These are phyloP conservation scores for Leptinotarsa texana DNA, from an alignment of 1,140 invertebrate genomes.

Conservation along the genomic window DNA sequence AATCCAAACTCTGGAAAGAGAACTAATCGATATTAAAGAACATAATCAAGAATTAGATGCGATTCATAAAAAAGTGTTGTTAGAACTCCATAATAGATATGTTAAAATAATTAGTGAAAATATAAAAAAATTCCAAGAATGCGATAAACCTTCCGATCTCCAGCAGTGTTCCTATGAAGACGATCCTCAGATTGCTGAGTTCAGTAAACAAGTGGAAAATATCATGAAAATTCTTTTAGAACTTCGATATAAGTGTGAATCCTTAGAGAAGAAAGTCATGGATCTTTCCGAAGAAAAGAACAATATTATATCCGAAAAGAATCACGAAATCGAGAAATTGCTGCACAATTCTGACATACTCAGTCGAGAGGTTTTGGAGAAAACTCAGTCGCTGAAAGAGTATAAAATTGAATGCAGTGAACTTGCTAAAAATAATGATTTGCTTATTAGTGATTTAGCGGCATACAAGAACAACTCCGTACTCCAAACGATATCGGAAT, in stretches of 20 bases:
- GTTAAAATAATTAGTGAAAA: conserved; percentile 57
- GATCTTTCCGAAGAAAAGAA: conserved; percentile 49
- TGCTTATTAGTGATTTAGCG: conserved; percentile 65
- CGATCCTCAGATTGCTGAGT: conserved; percentile 38
- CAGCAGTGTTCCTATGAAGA: conserved; percentile 45
- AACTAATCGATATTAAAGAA: conserved; percentile 23
- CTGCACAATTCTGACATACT: conserved; percentile 48
- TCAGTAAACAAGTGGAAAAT: conserved; percentile 51
- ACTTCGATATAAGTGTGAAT: conserved; percentile 50
- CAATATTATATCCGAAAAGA: conserved; percentile 47
- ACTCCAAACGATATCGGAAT: conserved; percentile 68
- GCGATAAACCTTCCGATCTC: conserved; percentile 56
- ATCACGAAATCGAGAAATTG: conserved; percentile 52
- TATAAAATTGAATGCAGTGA: conserved; percentile 66
- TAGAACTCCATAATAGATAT: conserved; percentile 43
- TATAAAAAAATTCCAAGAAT: conserved; percentile 59
- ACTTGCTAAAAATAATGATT: conserved; percentile 69
- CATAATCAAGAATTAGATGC: conserved; percentile 26
- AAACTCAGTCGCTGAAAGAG: conserved; percentile 53
- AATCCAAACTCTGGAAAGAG: conserved; percentile 7
- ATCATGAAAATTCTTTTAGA: conserved; percentile 53
- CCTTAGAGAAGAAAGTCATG: conserved; percentile 52
- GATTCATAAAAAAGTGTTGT: conserved; percentile 27
- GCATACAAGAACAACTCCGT: conserved; percentile 63
- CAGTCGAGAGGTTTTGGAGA: conserved; percentile 48